Evolutionary conservation across 2,797 vertebrate genomes (phyloP).

Genomic region (Tapera naevia): DNA sequence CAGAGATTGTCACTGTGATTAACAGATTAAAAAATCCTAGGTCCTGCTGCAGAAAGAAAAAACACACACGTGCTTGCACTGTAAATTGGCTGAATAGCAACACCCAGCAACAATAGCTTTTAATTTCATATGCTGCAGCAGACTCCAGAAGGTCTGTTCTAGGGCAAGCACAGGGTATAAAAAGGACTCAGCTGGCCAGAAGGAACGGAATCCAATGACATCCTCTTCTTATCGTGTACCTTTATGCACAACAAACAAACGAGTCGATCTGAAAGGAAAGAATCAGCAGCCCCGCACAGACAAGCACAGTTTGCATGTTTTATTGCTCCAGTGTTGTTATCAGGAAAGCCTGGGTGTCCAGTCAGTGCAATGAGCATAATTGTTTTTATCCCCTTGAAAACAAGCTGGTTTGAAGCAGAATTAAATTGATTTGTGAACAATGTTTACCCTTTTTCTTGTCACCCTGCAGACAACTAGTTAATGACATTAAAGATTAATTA

Average conservation of each 20-base stretch:
- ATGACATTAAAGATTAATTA: constrained; percentile 79
- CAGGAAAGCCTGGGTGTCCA: constrained; percentile 27
- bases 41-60: not conserved
- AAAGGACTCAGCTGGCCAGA: not conserved
- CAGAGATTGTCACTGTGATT: not conserved
- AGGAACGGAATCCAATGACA: constrained; percentile 21
- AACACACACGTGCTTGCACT: not conserved
- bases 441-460: constrained; percentile 67
- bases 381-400: constrained; percentile 63
- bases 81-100: not conserved
- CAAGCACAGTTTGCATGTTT: not conserved
- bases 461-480: constrained; percentile 72
- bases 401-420: constrained; percentile 65
- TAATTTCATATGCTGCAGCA: not conserved
- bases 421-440: constrained; percentile 75
- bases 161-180: not conserved
- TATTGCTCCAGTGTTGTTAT: constrained; percentile 46
- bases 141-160: not conserved
- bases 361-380: constrained; percentile 1
- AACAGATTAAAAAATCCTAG: not conserved
- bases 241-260: constrained; percentile 71
- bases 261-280: constrained; percentile 66
- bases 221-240: constrained; percentile 38
- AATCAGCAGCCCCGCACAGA: constrained; percentile 57
- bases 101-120: not conserved